A percentile compares a stretch with the other conserved stretches of the same genome.
Evolutionary conservation across 1,140 invertebrate species (phyloP).

Genomic region (Charaxes varanes): DNA sequence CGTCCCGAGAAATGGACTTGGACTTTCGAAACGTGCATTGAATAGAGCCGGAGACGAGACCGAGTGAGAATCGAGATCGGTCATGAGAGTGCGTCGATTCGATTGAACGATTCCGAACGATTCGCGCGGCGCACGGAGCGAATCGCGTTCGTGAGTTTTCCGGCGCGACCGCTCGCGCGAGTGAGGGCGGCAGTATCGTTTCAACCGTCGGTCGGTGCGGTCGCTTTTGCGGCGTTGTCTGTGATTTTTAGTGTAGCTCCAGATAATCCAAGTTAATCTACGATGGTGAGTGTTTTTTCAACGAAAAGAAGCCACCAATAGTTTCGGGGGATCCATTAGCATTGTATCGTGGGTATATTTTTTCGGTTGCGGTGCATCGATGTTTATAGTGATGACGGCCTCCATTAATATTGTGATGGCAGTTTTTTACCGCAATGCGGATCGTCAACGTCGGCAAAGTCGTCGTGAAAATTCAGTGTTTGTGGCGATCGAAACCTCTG

Average conservation of each 20-base stretch:
- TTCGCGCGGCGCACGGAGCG: constrained; percentile 58
- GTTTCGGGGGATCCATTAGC: constrained; percentile 34
- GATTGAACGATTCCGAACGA: constrained; percentile 64
- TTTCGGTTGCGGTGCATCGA: constrained; percentile 57
- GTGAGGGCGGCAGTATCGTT: constrained; percentile 75
- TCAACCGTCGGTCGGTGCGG: constrained; percentile 72
- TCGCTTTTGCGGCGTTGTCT: constrained; percentile 71
- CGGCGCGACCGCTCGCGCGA: constrained; percentile 68
- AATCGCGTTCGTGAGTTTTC: constrained; percentile 63
- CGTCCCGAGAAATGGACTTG: constrained; percentile 70
- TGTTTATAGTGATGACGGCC: constrained; percentile 73
- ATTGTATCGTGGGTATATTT: constrained; percentile 55
- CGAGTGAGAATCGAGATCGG: constrained; percentile 49
- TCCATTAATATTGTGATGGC: constrained; percentile 74
- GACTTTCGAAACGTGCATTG: constrained; percentile 48
- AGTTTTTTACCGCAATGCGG: constrained; percentile 74
- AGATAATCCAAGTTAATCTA: constrained; percentile 75
- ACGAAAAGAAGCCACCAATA: constrained; percentile 51
- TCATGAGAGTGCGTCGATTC: constrained; percentile 62
- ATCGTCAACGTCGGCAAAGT: constrained; percentile 36
- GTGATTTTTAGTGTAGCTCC: constrained; percentile 74
- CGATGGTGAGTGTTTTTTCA: constrained; percentile 76
- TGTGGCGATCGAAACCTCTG: constrained; percentile 1
- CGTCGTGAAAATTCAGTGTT: constrained; percentile 17
- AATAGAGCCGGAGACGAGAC: constrained; percentile 43